A percentile compares a stretch with the other conserved stretches of the same genome.
phyloP scores from a whole-genome alignment of 2,797 vertebrate species.

The Chelonia mydas region DNA sequence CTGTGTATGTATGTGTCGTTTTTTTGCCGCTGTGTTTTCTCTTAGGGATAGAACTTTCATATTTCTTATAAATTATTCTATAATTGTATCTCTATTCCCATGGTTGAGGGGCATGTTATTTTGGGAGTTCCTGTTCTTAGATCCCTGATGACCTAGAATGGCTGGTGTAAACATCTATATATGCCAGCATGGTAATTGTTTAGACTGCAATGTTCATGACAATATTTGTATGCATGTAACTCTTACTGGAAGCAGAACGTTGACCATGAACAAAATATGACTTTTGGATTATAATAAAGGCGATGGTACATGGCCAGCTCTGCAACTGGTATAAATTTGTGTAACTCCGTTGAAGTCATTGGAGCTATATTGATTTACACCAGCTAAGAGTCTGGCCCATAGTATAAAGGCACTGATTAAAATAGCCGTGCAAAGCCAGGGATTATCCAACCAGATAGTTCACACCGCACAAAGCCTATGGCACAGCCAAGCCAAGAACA shows the following conservation, averaged over 20 bases:
- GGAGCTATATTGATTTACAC: neutral
- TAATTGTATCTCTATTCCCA: neutral
- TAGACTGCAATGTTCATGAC: neutral
- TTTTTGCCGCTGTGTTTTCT: neutral
- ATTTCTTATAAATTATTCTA: neutral
- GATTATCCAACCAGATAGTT: neutral
- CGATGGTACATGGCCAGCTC: neutral
- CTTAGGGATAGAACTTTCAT: neutral
- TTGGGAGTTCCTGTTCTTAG: neutral
- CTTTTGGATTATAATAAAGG: neutral
- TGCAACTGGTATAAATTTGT: neutral
- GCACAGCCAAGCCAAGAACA: rapidly evolving
- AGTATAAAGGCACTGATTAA: neutral
- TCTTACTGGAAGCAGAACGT: neutral
- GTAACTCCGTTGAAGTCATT: neutral
- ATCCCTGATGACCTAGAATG: neutral
- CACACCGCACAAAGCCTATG: neutral
- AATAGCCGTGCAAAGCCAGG: neutral
- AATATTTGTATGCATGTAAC: neutral
- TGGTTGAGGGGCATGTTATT: neutral
- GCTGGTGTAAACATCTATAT: neutral
- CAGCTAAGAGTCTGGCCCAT: neutral
- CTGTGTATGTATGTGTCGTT: neutral
- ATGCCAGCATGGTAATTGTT: neutral
- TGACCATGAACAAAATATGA: neutral